These are phyloP conservation scores for Mellivora capensis DNA, from an alignment of 2,113 vertebrate species.

Conservation along the genomic window DNA sequence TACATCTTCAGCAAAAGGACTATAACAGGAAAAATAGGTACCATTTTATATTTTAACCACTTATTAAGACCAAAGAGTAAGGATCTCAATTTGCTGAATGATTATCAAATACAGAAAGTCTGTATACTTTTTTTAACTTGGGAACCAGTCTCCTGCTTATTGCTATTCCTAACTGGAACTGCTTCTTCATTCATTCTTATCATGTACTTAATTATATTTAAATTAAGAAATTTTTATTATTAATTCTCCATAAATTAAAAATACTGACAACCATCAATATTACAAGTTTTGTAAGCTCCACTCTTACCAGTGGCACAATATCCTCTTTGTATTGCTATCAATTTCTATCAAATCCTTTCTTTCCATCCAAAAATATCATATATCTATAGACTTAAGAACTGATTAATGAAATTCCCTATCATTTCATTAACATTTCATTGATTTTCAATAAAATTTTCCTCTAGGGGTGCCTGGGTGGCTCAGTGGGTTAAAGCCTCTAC, in stretches of 20 bases:
- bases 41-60: background rate
- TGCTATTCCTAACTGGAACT: background rate
- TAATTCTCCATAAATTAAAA: background rate
- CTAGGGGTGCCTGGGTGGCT: no score
- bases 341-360: background rate
- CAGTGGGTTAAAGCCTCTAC: no score
- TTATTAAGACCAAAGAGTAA: background rate
- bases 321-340: background rate
- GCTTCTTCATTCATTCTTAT: background rate
- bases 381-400: background rate
- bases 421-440: background rate
- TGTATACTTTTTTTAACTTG: background rate
- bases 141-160: background rate
- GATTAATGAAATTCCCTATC: background rate
- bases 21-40: background rate
- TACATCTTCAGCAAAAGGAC: background rate
- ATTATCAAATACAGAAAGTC: background rate
- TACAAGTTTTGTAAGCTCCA: background rate
- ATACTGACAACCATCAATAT: background rate
- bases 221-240: background rate
- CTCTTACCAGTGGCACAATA: background rate
- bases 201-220: background rate
- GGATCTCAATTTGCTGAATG: background rate
- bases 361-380: background rate
- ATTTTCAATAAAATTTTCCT: background rate